These are phyloP conservation scores for Mastigias papua DNA, from an alignment of 30 jellyfish, hydroid and myxozoan genomes.

Conservation along the genomic window DNA sequence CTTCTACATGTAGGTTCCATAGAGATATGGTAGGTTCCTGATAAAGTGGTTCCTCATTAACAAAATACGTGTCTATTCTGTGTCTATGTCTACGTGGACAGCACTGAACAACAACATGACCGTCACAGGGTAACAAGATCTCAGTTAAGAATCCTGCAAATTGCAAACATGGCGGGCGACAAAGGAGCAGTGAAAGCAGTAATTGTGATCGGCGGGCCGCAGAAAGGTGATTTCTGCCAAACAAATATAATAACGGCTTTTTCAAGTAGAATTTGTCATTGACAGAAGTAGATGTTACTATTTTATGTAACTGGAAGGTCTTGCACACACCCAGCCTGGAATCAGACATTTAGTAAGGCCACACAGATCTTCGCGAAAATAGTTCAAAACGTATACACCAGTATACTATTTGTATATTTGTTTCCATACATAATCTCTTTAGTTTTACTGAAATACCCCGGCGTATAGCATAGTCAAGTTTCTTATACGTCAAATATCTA, in stretches of 20 bases:
- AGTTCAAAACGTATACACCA: too few relatives aligned
- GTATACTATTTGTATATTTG: too few relatives aligned
- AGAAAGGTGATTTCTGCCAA: conserved; percentile 70
- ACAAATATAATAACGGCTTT: background rate
- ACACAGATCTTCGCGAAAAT: too few relatives aligned
- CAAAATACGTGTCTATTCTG: background rate
- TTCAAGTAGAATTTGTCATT: background rate
- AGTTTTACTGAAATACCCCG: too few relatives aligned
- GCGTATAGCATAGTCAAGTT: too few relatives aligned
- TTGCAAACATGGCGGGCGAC: conserved; percentile 46
- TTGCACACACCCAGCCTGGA: too few relatives aligned
- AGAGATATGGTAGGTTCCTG: too few relatives aligned
- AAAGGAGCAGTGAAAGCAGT: conserved; percentile 82
- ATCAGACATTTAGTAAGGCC: too few relatives aligned
- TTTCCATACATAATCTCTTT: too few relatives aligned
- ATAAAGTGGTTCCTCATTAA: background rate
- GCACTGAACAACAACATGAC: conserved; percentile 13
- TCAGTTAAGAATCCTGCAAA: background rate
- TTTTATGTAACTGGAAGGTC: too few relatives aligned
- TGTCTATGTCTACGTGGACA: background rate
- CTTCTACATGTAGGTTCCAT: too few relatives aligned
- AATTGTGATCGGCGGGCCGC: conserved; percentile 94
- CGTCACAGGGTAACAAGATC: conserved; percentile 37
- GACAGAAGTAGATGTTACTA: background rate
- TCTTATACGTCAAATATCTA: too few relatives aligned